A percentile compares a stretch with the other conserved stretches of the same genome.
Evolutionary conservation across 2,888 invertebrate species (phyloP).

Genomic region (Arge pagana): DNA sequence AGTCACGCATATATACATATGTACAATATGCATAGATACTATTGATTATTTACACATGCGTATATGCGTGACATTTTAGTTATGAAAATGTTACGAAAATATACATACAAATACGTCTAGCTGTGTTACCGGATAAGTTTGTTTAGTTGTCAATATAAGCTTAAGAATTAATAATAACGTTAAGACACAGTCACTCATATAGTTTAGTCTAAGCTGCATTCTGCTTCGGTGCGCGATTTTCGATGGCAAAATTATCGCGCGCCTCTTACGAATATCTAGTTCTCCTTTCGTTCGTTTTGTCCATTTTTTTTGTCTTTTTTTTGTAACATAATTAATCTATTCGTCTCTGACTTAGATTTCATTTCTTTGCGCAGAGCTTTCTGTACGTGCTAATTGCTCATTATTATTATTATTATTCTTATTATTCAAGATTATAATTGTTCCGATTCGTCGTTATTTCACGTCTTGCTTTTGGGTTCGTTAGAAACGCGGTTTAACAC

Average conservation of each 20-base stretch:
- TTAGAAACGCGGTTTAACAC: constrained; percentile 9
- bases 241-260: constrained; percentile 3
- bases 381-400: constrained; percentile 19
- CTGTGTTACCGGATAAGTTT: constrained; percentile 20
- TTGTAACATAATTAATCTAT: constrained; percentile 17
- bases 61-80: constrained; percentile 14
- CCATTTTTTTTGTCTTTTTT: no score
- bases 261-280: constrained; percentile 17
- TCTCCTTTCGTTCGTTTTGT: no score
- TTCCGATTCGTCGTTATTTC: not conserved
- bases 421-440: no score
- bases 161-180: constrained; percentile 16
- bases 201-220: constrained; percentile 20
- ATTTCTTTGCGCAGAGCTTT: constrained; percentile 21
- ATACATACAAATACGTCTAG: constrained; percentile 23
- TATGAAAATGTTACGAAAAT: constrained; percentile 19
- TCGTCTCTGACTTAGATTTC: constrained; percentile 15
- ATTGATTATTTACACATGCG: constrained; percentile 16
- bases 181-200: constrained; percentile 22
- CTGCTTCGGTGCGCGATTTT: constrained; percentile 15
- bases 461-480: not conserved
- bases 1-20: not conserved
- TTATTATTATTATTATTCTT: no score
- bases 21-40: constrained; percentile 21
- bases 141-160: constrained; percentile 20